phyloP scores from a whole-genome alignment of 2,797 vertebrate species.

The Amphiprion clarkii region DNA sequence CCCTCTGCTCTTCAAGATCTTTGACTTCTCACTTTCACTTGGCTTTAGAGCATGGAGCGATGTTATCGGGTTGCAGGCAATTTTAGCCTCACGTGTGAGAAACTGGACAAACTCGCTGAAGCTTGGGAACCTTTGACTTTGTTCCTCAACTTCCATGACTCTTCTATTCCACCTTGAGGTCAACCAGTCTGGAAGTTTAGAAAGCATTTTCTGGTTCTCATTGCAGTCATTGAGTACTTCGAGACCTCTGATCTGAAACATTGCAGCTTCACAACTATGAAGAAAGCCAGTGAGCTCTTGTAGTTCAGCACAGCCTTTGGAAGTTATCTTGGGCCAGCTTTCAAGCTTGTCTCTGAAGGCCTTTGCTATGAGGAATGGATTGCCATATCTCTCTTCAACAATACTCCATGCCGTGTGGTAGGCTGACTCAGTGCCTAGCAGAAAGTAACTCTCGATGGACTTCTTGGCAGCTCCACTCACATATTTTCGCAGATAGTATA shows the following conservation, averaged over 20 bases:
- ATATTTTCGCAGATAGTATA: no score
- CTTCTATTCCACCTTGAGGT: constrained; percentile 42
- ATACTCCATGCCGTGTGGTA: no score
- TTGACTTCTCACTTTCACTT: neutral
- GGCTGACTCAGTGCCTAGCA: no score
- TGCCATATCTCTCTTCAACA: no score
- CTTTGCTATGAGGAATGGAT: constrained; percentile 27
- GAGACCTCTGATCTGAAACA: constrained; percentile 23
- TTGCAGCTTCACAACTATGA: constrained; percentile 30
- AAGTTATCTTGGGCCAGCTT: constrained; percentile 41
- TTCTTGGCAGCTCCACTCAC: no score
- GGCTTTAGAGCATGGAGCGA: neutral
- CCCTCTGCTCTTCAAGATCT: neutral
- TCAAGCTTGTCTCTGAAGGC: constrained; percentile 30
- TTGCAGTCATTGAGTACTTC: constrained; percentile 41
- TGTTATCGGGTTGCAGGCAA: constrained; percentile 3
- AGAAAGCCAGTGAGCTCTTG: constrained; percentile 11
- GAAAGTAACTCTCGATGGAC: no score
- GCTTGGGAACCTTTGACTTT: constrained; percentile 21
- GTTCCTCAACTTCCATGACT: constrained; percentile 8
- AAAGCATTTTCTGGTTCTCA: constrained; percentile 35
- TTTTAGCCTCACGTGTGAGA: neutral
- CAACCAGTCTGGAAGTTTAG: constrained; percentile 45
- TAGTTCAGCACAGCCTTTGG: constrained; percentile 35
- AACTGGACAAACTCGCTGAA: constrained; percentile 1